Conservation (phyloP, 2,797 vertebrate species). For the Leuciscus waleckii region DNA sequence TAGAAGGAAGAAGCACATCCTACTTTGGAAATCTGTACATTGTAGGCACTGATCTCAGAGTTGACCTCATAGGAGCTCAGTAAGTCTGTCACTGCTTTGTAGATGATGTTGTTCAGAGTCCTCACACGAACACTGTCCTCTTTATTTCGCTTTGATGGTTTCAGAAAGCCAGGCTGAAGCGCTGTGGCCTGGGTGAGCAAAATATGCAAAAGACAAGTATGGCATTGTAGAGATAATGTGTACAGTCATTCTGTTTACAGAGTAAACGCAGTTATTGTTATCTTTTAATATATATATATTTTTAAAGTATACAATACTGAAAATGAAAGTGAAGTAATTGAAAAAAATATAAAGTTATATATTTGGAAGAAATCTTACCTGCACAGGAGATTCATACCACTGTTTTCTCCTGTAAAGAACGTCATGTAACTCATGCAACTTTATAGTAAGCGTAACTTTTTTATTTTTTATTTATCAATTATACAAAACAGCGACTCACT, state of each 20-base stretch:
- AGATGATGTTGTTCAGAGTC: constrained; percentile 76
- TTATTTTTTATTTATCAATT: neutral
- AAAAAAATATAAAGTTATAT: neutral
- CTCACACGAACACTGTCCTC: constrained; percentile 75
- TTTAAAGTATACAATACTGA: neutral
- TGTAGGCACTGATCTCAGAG: constrained; percentile 69
- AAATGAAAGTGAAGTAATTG: neutral
- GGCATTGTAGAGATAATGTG: neutral
- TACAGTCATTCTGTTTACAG: neutral
- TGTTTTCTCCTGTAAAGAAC: constrained; percentile 78
- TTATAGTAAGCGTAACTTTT: neutral
- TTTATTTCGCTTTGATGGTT: constrained; percentile 61
- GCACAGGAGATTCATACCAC: constrained; percentile 79
- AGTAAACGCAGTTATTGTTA: neutral
- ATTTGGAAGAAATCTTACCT: constrained; percentile 30
- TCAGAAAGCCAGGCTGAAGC: constrained; percentile 54
- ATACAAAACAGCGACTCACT: constrained; percentile 54
- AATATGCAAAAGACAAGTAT: neutral
- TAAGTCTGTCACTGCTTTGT: constrained; percentile 77
- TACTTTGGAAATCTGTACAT: constrained; percentile 67
- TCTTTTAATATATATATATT: neutral
- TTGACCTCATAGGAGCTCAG: constrained; percentile 76
- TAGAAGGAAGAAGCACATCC: neutral
- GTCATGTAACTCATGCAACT: neutral
- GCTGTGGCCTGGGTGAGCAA: constrained; percentile 53